Evolutionary conservation across 2,797 vertebrate species (phyloP).

Genomic region (Pipistrellus nathusii): DNA sequence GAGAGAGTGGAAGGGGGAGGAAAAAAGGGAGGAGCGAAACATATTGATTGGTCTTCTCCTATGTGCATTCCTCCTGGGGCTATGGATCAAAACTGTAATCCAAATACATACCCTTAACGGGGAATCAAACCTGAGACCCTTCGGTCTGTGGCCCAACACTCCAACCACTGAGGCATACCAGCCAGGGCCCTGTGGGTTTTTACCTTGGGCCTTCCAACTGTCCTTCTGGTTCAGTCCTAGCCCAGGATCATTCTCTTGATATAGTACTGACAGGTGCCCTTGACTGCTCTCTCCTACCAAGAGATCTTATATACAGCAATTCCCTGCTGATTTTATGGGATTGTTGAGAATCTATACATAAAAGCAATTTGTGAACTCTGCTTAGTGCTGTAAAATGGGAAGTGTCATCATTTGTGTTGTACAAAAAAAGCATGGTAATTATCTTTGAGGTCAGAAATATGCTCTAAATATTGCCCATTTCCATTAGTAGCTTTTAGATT

Average conservation of each 20-base stretch:
- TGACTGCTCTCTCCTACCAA: not conserved
- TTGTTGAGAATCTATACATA: conserved; percentile 40
- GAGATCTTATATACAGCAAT: not conserved
- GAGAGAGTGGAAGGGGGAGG: not conserved
- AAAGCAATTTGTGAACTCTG: conserved; percentile 57
- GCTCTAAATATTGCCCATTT: not conserved
- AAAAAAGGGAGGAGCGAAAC: not conserved
- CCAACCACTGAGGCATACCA: not conserved
- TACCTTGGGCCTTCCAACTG: conserved; percentile 5
- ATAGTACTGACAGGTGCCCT: not conserved
- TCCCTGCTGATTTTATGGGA: not conserved
- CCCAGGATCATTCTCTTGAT: conserved; percentile 9
- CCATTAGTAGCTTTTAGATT: conserved; percentile 18
- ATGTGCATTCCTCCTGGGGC: not conserved
- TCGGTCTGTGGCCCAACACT: not conserved
- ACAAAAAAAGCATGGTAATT: conserved; percentile 33
- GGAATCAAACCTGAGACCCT: not conserved
- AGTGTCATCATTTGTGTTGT: conserved; percentile 53
- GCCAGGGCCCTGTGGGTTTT: not conserved
- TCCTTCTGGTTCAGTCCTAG: not conserved
- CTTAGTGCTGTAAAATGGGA: conserved; percentile 41
- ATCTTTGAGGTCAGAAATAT: conserved; percentile 53
- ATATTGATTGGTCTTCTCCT: not conserved
- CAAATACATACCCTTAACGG: not conserved
- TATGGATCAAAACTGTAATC: not conserved